Evolutionary conservation across 2,888 invertebrate species (phyloP).

Genomic region (Dynastes hyllus): DNA sequence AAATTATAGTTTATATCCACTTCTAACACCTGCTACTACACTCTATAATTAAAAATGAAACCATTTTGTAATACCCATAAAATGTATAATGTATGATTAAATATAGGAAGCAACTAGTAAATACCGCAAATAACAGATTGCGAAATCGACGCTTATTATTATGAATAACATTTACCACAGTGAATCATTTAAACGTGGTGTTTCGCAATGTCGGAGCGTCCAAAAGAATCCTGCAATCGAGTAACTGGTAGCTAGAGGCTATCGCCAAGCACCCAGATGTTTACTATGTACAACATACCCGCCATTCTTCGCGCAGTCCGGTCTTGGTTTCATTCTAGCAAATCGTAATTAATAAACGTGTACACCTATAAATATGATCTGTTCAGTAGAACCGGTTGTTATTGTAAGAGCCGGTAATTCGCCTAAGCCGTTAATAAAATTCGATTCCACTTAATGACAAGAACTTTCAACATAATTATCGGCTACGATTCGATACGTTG

Average conservation of each 20-base stretch:
- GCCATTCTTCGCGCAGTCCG: not conserved
- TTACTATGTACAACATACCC: slow-evolving; percentile 20
- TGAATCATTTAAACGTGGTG: slow-evolving; percentile 21
- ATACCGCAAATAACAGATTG: not conserved
- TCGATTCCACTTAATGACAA: not conserved
- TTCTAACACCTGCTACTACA: too few relatives aligned
- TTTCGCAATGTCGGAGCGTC: slow-evolving; percentile 11
- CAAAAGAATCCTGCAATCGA: not conserved
- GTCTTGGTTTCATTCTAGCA: slow-evolving; percentile 18
- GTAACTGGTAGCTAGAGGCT: slow-evolving; percentile 3
- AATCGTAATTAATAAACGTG: not conserved
- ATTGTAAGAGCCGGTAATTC: slow-evolving; percentile 11
- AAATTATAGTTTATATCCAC: too few relatives aligned
- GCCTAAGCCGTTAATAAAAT: slow-evolving; percentile 2
- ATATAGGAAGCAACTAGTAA: not conserved
- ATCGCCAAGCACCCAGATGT: slow-evolving; percentile 26
- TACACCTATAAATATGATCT: not conserved
- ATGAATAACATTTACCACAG: slow-evolving; percentile 29
- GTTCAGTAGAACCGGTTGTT: slow-evolving; percentile 1
- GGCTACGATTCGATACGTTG: slow-evolving; percentile 21
- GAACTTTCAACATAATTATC: slow-evolving; percentile 13
- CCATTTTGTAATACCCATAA: not conserved
- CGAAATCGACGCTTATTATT: slow-evolving; percentile 18
- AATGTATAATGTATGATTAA: not conserved
- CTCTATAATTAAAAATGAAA: too few relatives aligned